These are phyloP conservation scores for Austrofundulus limnaeus DNA, from an alignment of 2,113 vertebrate species.

Conservation along the genomic window DNA sequence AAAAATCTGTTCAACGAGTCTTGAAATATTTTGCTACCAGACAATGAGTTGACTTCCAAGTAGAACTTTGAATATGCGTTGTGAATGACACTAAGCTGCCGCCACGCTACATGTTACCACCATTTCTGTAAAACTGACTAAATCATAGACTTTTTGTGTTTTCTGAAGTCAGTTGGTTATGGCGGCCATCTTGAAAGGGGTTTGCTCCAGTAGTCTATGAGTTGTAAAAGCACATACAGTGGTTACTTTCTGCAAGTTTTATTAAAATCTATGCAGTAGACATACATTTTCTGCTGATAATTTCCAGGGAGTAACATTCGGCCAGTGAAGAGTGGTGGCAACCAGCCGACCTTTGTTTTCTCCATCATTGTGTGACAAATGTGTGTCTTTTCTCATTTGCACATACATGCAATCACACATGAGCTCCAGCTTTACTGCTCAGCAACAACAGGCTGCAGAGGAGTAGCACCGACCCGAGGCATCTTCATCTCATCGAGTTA, in stretches of 20 bases:
- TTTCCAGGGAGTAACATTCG: constrained; percentile 23
- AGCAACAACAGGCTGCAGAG: not conserved
- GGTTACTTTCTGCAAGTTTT: too few relatives aligned
- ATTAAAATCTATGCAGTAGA: not conserved
- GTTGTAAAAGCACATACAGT: not conserved
- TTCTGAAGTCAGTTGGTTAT: too few relatives aligned
- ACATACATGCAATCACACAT: not conserved
- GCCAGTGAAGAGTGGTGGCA: constrained; percentile 3
- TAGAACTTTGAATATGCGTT: too few relatives aligned
- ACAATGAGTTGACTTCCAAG: too few relatives aligned
- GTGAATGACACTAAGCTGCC: too few relatives aligned
- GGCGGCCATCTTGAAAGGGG: too few relatives aligned
- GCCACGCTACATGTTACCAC: too few relatives aligned
- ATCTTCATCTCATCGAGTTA: constrained; percentile 61
- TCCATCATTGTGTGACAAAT: constrained; percentile 20
- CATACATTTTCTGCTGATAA: constrained; percentile 17
- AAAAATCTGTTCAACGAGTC: too few relatives aligned
- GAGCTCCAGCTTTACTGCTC: not conserved
- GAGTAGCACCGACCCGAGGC: constrained; percentile 45
- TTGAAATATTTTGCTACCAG: too few relatives aligned
- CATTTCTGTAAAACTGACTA: too few relatives aligned
- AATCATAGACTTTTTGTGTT: too few relatives aligned
- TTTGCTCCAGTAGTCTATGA: not conserved
- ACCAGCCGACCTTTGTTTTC: not conserved
- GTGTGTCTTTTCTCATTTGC: constrained; percentile 8